Conservation (phyloP, 2,888 invertebrate species). For the Poecilus cupreus region DNA sequence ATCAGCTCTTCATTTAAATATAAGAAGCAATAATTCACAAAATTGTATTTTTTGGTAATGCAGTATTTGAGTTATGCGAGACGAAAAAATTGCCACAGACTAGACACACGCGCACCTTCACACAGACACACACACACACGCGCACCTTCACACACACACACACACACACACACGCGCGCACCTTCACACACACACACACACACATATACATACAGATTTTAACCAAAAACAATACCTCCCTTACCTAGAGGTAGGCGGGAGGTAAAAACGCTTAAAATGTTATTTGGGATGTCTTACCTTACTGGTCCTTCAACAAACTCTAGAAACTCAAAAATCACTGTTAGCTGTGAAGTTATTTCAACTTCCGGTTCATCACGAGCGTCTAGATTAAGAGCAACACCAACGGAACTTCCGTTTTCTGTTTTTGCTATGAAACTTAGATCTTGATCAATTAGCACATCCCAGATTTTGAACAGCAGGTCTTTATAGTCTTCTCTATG, state of each 20-base stretch:
- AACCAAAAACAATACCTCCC: too few species aligned
- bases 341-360: slow-evolving; percentile 80
- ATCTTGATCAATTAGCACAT: slow-evolving; percentile 79
- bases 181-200: too few species aligned
- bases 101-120: too few species aligned
- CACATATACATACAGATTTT: not conserved
- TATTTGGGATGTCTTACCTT: slow-evolving; percentile 73
- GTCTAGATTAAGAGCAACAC: slow-evolving; percentile 87
- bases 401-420: slow-evolving; percentile 77
- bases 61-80: too few species aligned
- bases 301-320: slow-evolving; percentile 86
- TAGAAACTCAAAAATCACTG: slow-evolving; percentile 85
- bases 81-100: too few species aligned
- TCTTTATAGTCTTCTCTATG: slow-evolving; percentile 81
- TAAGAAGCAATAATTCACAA: not conserved
- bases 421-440: slow-evolving; percentile 83
- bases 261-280: not conserved
- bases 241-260: too few species aligned
- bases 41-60: too few species aligned
- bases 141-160: too few species aligned
- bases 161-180: too few species aligned
- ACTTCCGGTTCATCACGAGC: slow-evolving; percentile 87
- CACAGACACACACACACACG: too few species aligned
- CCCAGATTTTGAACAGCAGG: slow-evolving; percentile 83
- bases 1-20: not conserved